A percentile compares a stretch with the other conserved stretches of the same genome.
These are phyloP conservation scores for Artibeus jamaicensis DNA, from an alignment of 2,797 vertebrate genomes.

Conservation along the genomic window DNA sequence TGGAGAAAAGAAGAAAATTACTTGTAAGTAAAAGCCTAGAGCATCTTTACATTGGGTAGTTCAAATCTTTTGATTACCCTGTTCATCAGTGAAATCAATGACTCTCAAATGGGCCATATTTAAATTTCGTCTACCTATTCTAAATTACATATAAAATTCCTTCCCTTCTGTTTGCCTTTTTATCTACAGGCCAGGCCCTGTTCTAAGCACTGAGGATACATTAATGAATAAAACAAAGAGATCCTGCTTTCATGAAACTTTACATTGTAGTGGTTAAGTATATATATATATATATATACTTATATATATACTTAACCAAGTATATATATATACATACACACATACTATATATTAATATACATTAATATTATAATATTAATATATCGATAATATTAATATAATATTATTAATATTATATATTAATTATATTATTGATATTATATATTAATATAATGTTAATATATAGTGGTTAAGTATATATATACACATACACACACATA, in stretches of 20 bases:
- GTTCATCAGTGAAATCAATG: not conserved
- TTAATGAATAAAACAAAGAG: not conserved
- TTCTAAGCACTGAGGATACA: not conserved
- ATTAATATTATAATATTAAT: too few relatives aligned
- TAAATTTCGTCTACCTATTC: not conserved
- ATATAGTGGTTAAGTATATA: not conserved
- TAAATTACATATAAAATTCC: slow-evolving; percentile 11
- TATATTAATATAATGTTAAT: too few relatives aligned
- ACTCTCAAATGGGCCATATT: not conserved
- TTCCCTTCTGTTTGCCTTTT: not conserved
- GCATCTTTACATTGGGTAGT: not conserved
- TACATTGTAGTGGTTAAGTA: not conserved
- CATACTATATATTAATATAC: too few relatives aligned
- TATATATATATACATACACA: too few relatives aligned
- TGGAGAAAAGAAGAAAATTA: slow-evolving; percentile 64
- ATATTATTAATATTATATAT: too few relatives aligned
- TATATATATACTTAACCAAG: too few relatives aligned
- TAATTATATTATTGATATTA: too few relatives aligned
- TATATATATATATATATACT: too few relatives aligned
- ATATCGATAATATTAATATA: too few relatives aligned
- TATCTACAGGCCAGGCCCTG: not conserved
- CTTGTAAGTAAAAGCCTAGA: slow-evolving; percentile 26
- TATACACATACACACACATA: too few relatives aligned
- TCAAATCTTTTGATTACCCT: not conserved
- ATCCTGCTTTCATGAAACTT: not conserved